Percentiles rank a stretch among this genome's conserved stretches.
phyloP scores from a whole-genome alignment of 2,113 vertebrate genomes.

The Apus apus region DNA sequence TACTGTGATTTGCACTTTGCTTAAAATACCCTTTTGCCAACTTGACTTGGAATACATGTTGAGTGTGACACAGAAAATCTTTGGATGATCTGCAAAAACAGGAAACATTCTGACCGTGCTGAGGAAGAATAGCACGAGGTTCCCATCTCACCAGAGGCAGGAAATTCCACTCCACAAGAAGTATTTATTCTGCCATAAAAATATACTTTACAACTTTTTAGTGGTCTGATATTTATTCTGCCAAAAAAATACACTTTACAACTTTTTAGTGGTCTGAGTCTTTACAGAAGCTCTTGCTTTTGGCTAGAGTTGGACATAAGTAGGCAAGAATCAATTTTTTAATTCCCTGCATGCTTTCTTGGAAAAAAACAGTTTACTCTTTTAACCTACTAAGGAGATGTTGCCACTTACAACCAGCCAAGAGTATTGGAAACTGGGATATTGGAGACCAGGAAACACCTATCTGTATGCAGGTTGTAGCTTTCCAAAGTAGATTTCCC shows the following conservation, averaged over 20 bases:
- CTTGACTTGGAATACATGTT: conserved; percentile 61
- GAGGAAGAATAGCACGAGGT: background rate
- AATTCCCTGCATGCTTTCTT: background rate
- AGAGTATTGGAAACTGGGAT: background rate
- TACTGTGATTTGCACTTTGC: conserved; percentile 64
- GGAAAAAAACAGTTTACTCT: background rate
- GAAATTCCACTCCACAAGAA: background rate
- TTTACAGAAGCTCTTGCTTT: background rate
- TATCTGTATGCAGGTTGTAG: background rate
- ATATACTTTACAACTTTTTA: background rate
- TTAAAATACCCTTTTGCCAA: conserved; percentile 66
- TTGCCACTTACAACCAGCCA: background rate
- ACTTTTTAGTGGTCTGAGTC: background rate
- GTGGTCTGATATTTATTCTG: background rate
- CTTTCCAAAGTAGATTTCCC: background rate
- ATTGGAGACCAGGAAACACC: background rate
- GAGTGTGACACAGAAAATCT: conserved; percentile 61
- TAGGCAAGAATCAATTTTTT: background rate
- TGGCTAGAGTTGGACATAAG: background rate
- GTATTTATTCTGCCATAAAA: conserved; percentile 2
- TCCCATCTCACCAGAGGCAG: background rate
- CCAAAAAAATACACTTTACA: background rate
- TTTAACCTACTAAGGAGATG: background rate
- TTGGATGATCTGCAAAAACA: conserved; percentile 58
- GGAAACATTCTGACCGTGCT: conserved; percentile 41